phyloP scores from a whole-genome alignment of 2,888 invertebrate genomes.

The Morinoia aosen region DNA sequence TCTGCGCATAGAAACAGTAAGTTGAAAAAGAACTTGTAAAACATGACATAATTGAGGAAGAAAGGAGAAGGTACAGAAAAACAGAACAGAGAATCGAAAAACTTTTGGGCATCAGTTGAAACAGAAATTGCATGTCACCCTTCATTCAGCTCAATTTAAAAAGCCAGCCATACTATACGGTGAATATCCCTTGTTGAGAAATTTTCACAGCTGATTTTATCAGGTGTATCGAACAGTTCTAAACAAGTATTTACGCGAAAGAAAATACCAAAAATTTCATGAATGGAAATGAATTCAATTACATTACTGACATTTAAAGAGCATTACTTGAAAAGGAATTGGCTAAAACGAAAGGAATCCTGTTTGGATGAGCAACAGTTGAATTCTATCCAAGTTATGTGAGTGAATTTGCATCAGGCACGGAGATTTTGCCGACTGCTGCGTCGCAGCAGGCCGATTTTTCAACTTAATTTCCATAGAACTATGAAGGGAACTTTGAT shows the following conservation, averaged over 20 bases:
- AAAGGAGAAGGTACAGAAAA: too few species aligned
- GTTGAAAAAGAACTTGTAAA: too few species aligned
- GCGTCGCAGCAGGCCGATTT: not conserved
- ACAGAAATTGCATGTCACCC: too few species aligned
- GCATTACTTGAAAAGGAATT: not conserved
- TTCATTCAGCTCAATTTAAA: too few species aligned
- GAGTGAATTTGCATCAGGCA: not conserved
- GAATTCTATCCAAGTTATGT: not conserved
- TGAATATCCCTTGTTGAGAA: not conserved
- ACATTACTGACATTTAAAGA: not conserved
- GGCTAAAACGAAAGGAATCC: not conserved
- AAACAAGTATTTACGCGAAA: not conserved
- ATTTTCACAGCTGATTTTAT: not conserved
- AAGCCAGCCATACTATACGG: too few species aligned
- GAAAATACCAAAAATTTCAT: not conserved
- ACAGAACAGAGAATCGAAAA: too few species aligned
- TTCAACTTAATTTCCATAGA: conserved; percentile 32
- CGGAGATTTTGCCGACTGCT: not conserved
- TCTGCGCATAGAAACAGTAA: too few species aligned
- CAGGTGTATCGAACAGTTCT: too few species aligned
- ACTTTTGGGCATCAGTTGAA: too few species aligned
- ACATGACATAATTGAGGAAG: too few species aligned
- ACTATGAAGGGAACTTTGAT: conserved; percentile 29
- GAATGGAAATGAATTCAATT: not conserved
- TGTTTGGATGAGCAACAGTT: not conserved